A percentile compares a stretch with the other conserved stretches of the same genome.
These are phyloP conservation scores for Cairina moschata DNA, from an alignment of 2,113 vertebrate genomes.

Conservation along the genomic window DNA sequence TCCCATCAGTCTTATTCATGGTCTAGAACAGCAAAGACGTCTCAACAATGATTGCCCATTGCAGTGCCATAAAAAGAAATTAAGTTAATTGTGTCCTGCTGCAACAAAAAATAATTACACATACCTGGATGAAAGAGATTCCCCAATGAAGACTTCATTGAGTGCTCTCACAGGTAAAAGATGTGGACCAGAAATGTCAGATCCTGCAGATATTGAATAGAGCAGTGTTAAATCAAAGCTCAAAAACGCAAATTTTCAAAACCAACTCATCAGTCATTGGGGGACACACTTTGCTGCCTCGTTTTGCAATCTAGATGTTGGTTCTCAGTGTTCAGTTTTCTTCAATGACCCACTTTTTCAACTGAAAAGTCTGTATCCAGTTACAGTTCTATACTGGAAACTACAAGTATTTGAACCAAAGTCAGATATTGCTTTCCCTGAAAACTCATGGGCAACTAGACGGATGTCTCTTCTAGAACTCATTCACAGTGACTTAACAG, in stretches of 20 bases:
- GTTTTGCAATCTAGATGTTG: not conserved
- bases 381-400: not conserved
- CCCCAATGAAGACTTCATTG: constrained; percentile 98
- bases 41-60: not conserved
- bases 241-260: not conserved
- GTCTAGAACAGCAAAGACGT: not conserved
- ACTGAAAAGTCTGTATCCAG: too few species aligned
- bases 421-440: not conserved
- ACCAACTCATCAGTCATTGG: not conserved
- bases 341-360: not conserved
- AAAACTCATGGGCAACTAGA: not conserved
- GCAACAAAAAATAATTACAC: not conserved
- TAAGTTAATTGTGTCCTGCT: not conserved
- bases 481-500: not conserved
- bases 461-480: not conserved
- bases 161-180: constrained; percentile 92
- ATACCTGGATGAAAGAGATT: constrained; percentile 97
- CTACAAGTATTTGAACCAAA: not conserved
- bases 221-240: not conserved
- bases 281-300: not conserved
- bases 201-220: constrained; percentile 46
- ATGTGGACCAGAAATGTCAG: constrained; percentile 80
- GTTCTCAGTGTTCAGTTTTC: not conserved
- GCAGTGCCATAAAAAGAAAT: not conserved
- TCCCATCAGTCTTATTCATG: not conserved